phyloP scores from a whole-genome alignment of 2,797 vertebrate species.

The Microtus obscurus region DNA sequence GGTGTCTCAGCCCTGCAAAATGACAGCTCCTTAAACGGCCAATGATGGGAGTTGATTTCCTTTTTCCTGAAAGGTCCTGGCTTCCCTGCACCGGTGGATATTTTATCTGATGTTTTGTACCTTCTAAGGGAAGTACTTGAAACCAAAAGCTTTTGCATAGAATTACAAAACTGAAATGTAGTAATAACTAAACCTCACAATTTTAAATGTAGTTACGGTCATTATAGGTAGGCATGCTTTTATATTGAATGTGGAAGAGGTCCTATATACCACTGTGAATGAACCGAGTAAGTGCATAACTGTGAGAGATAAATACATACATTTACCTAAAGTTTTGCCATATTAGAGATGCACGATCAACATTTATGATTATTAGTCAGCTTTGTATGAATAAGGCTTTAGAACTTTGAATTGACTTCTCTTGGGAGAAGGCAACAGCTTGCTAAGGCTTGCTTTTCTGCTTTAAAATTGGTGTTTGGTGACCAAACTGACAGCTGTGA shows the following conservation, averaged over 20 bases:
- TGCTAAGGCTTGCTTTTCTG: constrained; percentile 17
- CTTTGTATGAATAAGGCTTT: neutral
- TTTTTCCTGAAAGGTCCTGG: neutral
- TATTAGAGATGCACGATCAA: constrained; percentile 23
- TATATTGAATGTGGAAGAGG: neutral
- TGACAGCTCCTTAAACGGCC: neutral
- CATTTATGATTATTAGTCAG: neutral
- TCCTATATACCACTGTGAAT: neutral
- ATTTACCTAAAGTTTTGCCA: neutral
- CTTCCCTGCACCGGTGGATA: neutral
- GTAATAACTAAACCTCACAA: neutral
- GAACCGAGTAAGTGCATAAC: neutral
- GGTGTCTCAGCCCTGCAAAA: constrained; percentile 3
- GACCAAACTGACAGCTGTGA: constrained; percentile 5
- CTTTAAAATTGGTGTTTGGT: constrained; percentile 56
- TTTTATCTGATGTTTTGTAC: constrained; percentile 5
- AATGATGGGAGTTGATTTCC: neutral
- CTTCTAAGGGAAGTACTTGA: neutral
- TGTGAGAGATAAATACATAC: neutral
- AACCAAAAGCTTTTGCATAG: neutral
- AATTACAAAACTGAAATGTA: constrained; percentile 46
- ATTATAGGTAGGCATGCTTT: neutral
- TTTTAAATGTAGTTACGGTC: neutral
- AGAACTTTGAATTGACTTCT: neutral
- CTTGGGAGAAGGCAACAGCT: neutral